phyloP scores from a whole-genome alignment of 1,140 invertebrate genomes.

The Daktulosphaira vitifoliae region DNA sequence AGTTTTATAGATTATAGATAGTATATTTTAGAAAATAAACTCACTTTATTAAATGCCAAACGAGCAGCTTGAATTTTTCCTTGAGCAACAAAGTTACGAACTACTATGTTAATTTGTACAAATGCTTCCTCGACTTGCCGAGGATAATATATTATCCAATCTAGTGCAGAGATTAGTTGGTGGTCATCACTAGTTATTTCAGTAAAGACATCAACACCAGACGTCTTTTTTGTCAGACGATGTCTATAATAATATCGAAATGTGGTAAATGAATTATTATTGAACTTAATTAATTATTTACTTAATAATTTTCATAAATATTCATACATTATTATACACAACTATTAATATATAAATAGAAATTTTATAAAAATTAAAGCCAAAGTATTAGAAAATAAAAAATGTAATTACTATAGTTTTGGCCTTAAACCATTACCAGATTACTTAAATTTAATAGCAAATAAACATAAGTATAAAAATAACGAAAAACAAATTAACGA shows the following conservation, averaged over 20 bases:
- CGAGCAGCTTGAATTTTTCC: constrained; percentile 60
- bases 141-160: constrained; percentile 76
- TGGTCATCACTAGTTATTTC: constrained; percentile 53
- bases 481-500: too few species aligned
- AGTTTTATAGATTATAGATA: constrained; percentile 16
- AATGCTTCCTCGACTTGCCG: constrained; percentile 70
- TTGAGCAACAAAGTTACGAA: constrained; percentile 65
- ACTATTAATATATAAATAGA: too few species aligned
- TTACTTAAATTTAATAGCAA: too few species aligned
- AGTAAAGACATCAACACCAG: constrained; percentile 18
- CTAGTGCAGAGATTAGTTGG: constrained; percentile 71
- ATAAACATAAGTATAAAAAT: too few species aligned
- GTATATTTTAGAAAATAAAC: constrained; percentile 38
- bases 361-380: too few species aligned
- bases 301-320: too few species aligned
- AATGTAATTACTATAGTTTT: too few species aligned
- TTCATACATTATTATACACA: too few species aligned
- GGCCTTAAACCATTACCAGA: too few species aligned
- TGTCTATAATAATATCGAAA: constrained; percentile 22
- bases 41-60: constrained; percentile 57
- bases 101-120: constrained; percentile 79
- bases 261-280: too few species aligned
- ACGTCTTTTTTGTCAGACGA: background rate
- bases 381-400: too few species aligned
- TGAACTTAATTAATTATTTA: too few species aligned